Evolutionary conservation across 2,113 vertebrate species (phyloP), one percentile per base, ranked within the genome.

Genomic region (Phyllostomus discolor): DNA sequence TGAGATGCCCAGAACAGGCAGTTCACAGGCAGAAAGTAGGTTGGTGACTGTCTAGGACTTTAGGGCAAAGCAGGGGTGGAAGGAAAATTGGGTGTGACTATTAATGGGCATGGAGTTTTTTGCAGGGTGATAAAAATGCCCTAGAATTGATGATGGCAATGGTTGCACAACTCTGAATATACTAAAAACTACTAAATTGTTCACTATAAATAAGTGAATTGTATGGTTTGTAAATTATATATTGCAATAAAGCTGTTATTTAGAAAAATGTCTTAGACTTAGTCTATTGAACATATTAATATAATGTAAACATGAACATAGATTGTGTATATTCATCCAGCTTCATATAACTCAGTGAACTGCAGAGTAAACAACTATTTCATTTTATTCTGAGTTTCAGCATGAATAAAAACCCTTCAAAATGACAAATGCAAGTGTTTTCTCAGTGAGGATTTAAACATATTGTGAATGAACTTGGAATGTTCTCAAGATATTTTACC

Each of bases 371-470:
- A 83, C 57, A 95, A 66, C 33, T 48, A 0, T 79, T 89, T 52
- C 57, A 95, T 95, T 80, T 46, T 79, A 97, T 1, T 80, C 41
- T 75, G 72, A 95, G 19, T 70, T 19, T 87, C 54, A 88, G 46
- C 28, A 76, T 17, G 66, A 94, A 75, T 76, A 67, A 97, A 81
- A 83, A 80, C 1, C 87, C 15, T 48, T 80, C 19, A 91, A 90
- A 94, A 67, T 86, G 2, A 76, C 1, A 95, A 88, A n/a, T 19
- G 50, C 69, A 81, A 79, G 1, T 38, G 35, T 96, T 97, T 97
- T 95, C 48, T 79, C 15, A 69, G 26, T 46, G 10, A 90, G 88
- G 57, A 83, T 62, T 57, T 52, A 93, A 87, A 96, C 84, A 10
- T 38, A 96, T 38, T 41, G 82, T 91, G 35, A 72, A 88, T 90